Evolutionary conservation across 2,113 vertebrate species (phyloP), one percentile per base, ranked within the genome.

Genomic region (Platichthys flesus): DNA sequence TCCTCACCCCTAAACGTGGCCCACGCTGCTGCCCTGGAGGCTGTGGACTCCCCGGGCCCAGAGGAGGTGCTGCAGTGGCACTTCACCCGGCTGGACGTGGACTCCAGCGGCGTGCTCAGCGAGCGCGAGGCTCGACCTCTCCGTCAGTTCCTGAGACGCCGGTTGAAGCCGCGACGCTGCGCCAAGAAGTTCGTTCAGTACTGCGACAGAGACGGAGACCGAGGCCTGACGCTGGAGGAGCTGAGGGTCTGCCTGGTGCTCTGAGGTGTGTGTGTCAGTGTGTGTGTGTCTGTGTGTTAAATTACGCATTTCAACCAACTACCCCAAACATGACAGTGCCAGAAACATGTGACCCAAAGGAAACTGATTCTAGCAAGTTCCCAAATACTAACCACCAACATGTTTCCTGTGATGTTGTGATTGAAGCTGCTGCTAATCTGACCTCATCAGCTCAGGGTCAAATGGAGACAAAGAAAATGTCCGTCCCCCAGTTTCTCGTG

Each of bases 141-240:
- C 0, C 90, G 85, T 5, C 83, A 79, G 21, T 90, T 87, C 76
- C 85, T 94, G 74, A 88, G 88, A 9, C 78, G 64, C 42, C 74
- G 77, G 71, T 65, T 92, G 24, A 89, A 77, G 56, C 92, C 92
- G 1, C 86, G 89, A 2, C 89, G 88, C 0, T 94, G 94, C 5
- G 90, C 79, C 70, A 93, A 90, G 78, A 93, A 89, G 74, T 93
- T 94, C 0, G 18, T 78, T 24, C 90, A 94, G 76, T 90, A 89
- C 87, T 94, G 93, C 0, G 93, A 94, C 83, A 37, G 79, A 9
- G 67, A 94, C 9, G 35, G 78, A 66, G 90, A 93, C 85, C 69
- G 73, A 8, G 60, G 81, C 26, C 76, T 93, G 57, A 93, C 87
- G 1, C 60, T 93, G 67, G 62, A 73, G 3, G 92, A 93, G 85